Base-by-base conservation (phyloP, 1,140 invertebrate genomes). In the Bombus affinis region DNA sequence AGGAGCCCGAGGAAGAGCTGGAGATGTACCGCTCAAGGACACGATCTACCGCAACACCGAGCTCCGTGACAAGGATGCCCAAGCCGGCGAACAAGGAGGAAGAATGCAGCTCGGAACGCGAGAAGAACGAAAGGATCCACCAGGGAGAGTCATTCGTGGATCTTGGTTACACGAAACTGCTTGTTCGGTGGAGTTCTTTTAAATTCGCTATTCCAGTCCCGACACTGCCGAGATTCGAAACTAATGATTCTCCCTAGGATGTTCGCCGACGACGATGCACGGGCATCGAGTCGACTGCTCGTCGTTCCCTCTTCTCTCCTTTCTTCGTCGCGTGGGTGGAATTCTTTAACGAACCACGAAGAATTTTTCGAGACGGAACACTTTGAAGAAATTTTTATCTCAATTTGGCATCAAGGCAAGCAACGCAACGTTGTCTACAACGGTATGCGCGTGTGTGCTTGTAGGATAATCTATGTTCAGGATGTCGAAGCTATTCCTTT, bases 1-100 rank as follows among this genome's bases (percentile, higher is more conserved):
- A 78, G 59, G 68, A 78, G 32, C 44, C 37, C 57, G 82, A 89
- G 83, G 76, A 87, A 82, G 62, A 79, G 71, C 81, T 25, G 75
- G 62, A 65, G 78, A 85, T 90, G 80, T 86, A 86, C 76, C 82
- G 86, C 87, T 87, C 92, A 92, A 92, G 92, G 91, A 92, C 92
- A 92, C 85, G 91, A 89, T 91, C 87, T 88, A 90, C 82, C 89
- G 88, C 85, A 88, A 91, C 87, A 82, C 83, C 83, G 84, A 83
- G 78, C 83, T 84, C 89, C 88, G 87, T 88, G 89, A 92, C 90
- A 87, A 91, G 90, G 90, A 91, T 89, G 72, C 71, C 65, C 68
- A 9, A 57, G 70, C 28, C 28, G 66, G 39, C 4, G 77, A 37
- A 72, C 70, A 65, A 76, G 44, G 86, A 73, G 22, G 47, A 35